These are phyloP conservation scores for Chironomus tentans DNA, from an alignment of 2,888 invertebrate species.

Conservation along the genomic window DNA sequence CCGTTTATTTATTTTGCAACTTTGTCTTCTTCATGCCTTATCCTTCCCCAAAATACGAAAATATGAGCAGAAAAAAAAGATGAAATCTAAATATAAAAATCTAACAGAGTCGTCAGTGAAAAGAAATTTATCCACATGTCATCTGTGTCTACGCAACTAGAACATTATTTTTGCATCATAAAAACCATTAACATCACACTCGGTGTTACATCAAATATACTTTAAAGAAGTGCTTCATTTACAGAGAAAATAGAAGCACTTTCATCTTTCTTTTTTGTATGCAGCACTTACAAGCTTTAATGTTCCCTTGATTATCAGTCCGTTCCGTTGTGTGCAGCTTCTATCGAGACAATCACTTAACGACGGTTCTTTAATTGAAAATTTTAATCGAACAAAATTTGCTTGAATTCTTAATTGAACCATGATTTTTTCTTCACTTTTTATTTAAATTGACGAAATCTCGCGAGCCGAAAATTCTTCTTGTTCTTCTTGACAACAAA, in stretches of 20 bases:
- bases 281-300: slow-evolving; percentile 8
- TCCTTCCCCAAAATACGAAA: too few species aligned
- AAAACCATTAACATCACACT: too few species aligned
- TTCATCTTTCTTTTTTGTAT: neutral
- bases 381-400: slow-evolving; percentile 8
- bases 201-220: too few species aligned
- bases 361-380: neutral
- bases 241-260: neutral
- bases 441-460: neutral
- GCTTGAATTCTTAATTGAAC: slow-evolving; percentile 23
- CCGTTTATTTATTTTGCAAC: too few species aligned
- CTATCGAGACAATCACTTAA: slow-evolving; percentile 18
- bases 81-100: too few species aligned
- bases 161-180: too few species aligned
- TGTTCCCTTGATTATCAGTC: slow-evolving; percentile 22
- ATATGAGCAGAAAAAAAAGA: too few species aligned
- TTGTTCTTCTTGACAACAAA: neutral
- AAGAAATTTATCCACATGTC: too few species aligned
- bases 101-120: too few species aligned
- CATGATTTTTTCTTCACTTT: neutral
- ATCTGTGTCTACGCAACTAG: too few species aligned
- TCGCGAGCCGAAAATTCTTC: neutral
- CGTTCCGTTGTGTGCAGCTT: neutral
- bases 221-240: neutral
- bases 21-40: too few species aligned